Conservation (phyloP, 2,797 vertebrate species). For the Iguana delicatissima region DNA sequence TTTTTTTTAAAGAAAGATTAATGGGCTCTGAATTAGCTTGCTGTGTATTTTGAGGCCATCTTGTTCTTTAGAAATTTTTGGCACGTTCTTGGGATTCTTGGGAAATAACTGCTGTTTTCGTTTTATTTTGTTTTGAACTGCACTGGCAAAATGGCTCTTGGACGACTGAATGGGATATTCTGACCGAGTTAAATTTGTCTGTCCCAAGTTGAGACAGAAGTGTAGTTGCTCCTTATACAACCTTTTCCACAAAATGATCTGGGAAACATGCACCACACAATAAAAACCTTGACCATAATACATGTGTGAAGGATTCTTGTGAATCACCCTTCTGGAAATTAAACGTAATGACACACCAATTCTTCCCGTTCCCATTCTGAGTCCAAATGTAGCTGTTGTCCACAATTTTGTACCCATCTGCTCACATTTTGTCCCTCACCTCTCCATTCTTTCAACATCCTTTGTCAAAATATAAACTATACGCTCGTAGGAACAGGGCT, state of each 20-base stretch:
- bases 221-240: neutral
- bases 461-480: too few relatives aligned
- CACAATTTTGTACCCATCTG: neutral
- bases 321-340: neutral
- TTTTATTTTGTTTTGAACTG: neutral
- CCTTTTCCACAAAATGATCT: neutral
- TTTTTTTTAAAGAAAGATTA: neutral
- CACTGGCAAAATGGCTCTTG: neutral
- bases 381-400: neutral
- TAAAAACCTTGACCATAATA: neutral
- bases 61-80: neutral
- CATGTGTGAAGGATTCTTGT: neutral
- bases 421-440: neutral
- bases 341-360: neutral
- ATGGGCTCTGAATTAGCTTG: neutral
- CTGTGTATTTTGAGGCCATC: neutral
- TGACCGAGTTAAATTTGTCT: neutral
- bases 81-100: neutral
- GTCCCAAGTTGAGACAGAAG: neutral
- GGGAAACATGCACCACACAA: neutral
- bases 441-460: neutral
- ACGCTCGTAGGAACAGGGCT: neutral
- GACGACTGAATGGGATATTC: neutral
- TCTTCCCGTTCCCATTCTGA: neutral
- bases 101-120: neutral